Base-by-base conservation (phyloP, 2,888 invertebrate genomes). In the Ariolimax columbianus region DNA sequence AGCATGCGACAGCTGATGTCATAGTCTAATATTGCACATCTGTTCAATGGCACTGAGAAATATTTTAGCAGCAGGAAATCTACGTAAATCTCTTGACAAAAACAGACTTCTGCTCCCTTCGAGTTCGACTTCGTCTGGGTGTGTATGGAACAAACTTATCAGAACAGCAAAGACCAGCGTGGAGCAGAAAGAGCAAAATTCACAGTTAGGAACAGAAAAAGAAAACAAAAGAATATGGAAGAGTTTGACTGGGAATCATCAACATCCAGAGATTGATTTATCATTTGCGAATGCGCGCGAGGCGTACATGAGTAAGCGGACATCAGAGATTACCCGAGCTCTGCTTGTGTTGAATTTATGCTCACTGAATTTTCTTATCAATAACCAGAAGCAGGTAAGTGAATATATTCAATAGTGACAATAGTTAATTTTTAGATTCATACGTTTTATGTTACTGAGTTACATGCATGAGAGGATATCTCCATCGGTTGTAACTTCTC, bases 231-330 rank as follows among this genome's bases (percentile, higher is more conserved):
- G 70, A 33, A 36, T 51, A 30, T 78, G 80, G 72, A 81, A 84
- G 63, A 84, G 82, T 78, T 80, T 82, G 63, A 84, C 78, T 38
- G 82, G 84, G n/a, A 38, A 77, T 30, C 86, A 84, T 43, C 51
- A 82, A 11, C 91, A 91, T 72, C 91, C 92, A n/a, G 77, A 86
- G 0, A 82, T 92, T 36, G 91, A 94, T 85, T 86, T 92, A 77
- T 88, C 91, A 9, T 99, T 99, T 95, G 96, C 96, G 94, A 97
- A 98, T 95, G 96, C 97, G 43, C 95, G 96, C 91, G 97, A 98
- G 90, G 97, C 98, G 43, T 99, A 98, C 95, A 97, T 97, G 94
- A 98, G 98, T 95, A 99, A 99, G 95, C 97, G 97, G 91, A 98
- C 97, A 90, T 96, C 96, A 95, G 98, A 99, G 95, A 96, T 99